Evolutionary conservation across 2,888 invertebrate genomes (phyloP), one percentile per base, ranked within the genome.

Genomic region (Apamea sordens): DNA sequence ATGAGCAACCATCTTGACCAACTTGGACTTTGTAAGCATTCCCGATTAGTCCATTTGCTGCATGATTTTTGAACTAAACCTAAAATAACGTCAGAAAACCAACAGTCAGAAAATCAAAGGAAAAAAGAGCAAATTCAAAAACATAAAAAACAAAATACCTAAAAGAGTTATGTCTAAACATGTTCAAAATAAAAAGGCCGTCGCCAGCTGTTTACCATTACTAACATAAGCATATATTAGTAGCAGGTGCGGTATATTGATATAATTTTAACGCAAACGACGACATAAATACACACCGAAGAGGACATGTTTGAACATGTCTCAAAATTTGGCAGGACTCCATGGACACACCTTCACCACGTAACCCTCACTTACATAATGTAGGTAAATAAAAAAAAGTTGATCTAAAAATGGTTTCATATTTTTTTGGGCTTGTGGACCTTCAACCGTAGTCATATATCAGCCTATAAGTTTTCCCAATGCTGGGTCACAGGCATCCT

Each of bases 181-280:
- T 76, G 70, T 76, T 70, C 56, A 56, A 74, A 82, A 76, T 83
- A 78, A 83, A 86, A 64, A 50, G 47, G 53, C 59, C 24, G 67
- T 41, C 80, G 69, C 32, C 86, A 79, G 80, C 80, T 88, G 86
- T 88, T 85, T 85, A 50, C 79, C 67, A 80, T 86, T 86, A 86
- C 89, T 83, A 86, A 83, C 80, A 64, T 79, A 72, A 83, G 80
- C 81, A 88, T 83, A 86, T 86, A 86, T 88, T 85, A 80, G 82
- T 64, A 70, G 53, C 88, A 89, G 88, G 89, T 89, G 88, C 63
- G 82, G 79, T 65, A 71, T 84, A 88, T 88, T 88, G 89, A 86
- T 80, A 86, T 83, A 86, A 81, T 83, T 89, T 88, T 86, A 86
- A 81, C 73, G 73, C 74, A 70, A 80, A 64, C 73, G 69, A 63